Percentiles rank a stretch among this genome's conserved stretches.
phyloP scores from a whole-genome alignment of 2,888 invertebrate species.

The Candidula unifasciata region DNA sequence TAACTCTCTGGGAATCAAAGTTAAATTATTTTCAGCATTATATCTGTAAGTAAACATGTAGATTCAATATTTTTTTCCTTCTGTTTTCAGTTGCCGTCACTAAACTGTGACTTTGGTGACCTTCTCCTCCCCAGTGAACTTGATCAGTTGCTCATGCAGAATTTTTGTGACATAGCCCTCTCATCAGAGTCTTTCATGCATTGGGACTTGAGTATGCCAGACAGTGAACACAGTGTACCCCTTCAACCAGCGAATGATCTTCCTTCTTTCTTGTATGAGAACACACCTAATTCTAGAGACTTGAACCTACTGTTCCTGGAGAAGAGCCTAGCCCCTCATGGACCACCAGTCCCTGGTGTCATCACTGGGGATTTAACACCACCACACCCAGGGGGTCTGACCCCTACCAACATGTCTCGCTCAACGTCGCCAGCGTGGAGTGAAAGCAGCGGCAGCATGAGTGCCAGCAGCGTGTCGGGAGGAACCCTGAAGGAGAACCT shows the following conservation, averaged over 20 bases:
- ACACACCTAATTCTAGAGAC: conserved; percentile 35
- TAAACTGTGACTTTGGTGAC: conserved; percentile 49
- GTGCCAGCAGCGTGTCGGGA: conserved; percentile 41
- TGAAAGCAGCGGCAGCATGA: conserved; percentile 51
- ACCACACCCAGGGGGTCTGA: conserved; percentile 41
- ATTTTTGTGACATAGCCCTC: conserved; percentile 23
- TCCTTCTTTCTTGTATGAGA: conserved; percentile 39
- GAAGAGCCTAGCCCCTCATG: neutral
- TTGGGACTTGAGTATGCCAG: neutral
- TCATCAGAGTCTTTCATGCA: conserved; percentile 18
- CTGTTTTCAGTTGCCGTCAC: conserved; percentile 43
- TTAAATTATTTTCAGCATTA: neutral
- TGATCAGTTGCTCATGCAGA: conserved; percentile 44
- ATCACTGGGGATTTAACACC: conserved; percentile 23
- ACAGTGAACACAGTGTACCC: neutral
- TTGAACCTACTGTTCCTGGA: conserved; percentile 28
- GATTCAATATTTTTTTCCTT: neutral
- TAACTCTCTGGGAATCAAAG: too few species aligned
- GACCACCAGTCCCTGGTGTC: neutral
- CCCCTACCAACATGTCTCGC: conserved; percentile 39
- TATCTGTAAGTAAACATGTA: neutral
- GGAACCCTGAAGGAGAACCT: neutral
- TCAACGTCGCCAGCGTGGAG: conserved; percentile 50
- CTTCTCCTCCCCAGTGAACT: conserved; percentile 40
- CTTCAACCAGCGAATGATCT: conserved; percentile 30